These are phyloP conservation scores for Numenius arquata DNA, from an alignment of 2,113 vertebrate species.

Conservation along the genomic window DNA sequence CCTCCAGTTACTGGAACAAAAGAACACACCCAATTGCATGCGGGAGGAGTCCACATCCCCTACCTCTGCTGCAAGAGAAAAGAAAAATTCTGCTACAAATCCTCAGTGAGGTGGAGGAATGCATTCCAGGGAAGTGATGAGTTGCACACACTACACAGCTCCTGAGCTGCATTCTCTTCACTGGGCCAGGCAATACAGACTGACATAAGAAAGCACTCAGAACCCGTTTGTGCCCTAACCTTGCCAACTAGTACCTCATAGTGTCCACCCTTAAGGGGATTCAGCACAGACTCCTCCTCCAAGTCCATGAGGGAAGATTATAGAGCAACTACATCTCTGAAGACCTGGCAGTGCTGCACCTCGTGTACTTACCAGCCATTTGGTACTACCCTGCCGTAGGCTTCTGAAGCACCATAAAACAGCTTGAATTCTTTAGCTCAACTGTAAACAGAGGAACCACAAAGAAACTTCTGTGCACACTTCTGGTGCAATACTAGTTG, in stretches of 20 bases:
- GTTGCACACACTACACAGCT: neutral
- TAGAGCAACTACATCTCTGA: neutral
- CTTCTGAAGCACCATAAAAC: neutral
- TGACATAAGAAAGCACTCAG: rapidly evolving
- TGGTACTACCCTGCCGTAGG: neutral
- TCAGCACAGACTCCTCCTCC: neutral
- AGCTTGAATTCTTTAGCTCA: neutral
- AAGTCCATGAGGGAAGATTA: neutral
- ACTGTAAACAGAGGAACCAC: neutral
- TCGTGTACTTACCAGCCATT: neutral
- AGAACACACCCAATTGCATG: neutral
- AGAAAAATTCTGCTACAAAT: neutral
- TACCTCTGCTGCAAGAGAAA: neutral
- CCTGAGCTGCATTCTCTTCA: rapidly evolving
- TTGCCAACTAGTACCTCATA: neutral
- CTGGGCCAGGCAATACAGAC: rapidly evolving
- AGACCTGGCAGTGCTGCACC: neutral
- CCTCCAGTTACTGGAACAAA: neutral
- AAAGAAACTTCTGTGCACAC: rapidly evolving
- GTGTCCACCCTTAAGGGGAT: neutral
- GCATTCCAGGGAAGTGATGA: neutral
- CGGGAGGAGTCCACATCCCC: neutral
- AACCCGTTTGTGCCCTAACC: neutral
- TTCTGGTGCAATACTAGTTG: too few species aligned
- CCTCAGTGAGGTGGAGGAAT: rapidly evolving